Conservation (phyloP, 35 echinoderm and acorn worm species). For the Lytechinus pictus region DNA sequence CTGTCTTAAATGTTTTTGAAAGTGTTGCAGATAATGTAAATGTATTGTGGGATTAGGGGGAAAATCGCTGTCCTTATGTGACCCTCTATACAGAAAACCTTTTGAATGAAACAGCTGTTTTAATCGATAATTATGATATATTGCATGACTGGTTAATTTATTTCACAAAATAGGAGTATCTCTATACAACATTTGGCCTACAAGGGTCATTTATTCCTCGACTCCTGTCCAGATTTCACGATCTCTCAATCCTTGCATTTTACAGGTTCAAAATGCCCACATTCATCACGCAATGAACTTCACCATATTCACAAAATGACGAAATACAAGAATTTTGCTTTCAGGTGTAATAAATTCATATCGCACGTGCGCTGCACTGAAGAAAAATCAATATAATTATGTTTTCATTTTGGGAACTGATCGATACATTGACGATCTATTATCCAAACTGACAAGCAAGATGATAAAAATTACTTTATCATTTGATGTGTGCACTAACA, state of each 20-base stretch:
- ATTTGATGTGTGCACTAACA: neutral
- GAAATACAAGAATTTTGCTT: neutral
- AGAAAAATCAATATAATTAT: neutral
- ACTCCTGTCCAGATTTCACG: neutral
- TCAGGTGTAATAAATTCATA: neutral
- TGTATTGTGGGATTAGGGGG: neutral
- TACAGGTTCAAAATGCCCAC: neutral
- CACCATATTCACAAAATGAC: neutral
- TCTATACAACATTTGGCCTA: neutral
- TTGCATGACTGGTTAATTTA: too few relatives aligned
- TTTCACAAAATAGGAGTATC: neutral
- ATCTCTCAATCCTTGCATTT: too few relatives aligned
- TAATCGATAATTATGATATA: neutral
- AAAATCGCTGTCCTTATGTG: neutral
- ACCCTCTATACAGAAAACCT: neutral
- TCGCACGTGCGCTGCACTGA: neutral
- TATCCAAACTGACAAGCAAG: neutral
- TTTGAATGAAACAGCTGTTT: neutral
- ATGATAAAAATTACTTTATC: neutral
- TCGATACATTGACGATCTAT: neutral
- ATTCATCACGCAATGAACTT: neutral
- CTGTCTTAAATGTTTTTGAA: too few relatives aligned
- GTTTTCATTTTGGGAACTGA: too few relatives aligned
- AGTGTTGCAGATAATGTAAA: neutral
- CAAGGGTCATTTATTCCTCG: too few relatives aligned